These are phyloP conservation scores for Dromococcyx pavoninus DNA, from an alignment of 2,797 vertebrate genomes.

Conservation along the genomic window DNA sequence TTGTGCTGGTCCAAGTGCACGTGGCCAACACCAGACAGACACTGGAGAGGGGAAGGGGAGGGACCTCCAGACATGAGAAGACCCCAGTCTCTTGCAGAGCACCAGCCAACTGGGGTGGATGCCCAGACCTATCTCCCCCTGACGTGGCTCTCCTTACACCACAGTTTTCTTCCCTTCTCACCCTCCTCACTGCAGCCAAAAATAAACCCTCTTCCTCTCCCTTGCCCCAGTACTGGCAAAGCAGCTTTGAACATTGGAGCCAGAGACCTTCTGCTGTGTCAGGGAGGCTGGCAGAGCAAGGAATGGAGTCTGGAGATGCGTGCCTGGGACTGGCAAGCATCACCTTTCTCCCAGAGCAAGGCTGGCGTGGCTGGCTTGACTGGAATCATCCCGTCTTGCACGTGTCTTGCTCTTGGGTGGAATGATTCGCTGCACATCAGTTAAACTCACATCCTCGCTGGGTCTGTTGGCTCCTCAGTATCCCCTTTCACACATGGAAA, in stretches of 20 bases:
- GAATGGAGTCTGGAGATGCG: background rate
- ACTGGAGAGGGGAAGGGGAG: background rate
- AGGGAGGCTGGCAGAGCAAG: background rate
- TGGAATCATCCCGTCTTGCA: background rate
- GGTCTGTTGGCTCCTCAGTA: background rate
- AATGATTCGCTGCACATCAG: background rate
- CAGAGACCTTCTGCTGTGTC: background rate
- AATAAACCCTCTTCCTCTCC: background rate
- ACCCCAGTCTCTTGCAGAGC: background rate
- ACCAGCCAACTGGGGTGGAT: background rate
- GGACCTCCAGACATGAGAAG: background rate
- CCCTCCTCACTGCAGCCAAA: background rate
- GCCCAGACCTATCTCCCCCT: background rate
- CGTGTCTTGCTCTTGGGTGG: background rate
- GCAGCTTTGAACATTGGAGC: background rate
- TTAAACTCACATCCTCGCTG: background rate
- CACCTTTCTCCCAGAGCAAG: background rate
- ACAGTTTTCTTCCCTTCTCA: background rate
- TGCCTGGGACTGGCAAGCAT: background rate
- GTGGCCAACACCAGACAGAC: background rate
- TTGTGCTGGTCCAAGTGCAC: background rate
- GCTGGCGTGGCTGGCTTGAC: accelerated
- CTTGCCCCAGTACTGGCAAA: background rate
- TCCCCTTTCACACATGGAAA: background rate
- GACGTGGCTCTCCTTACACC: background rate